A percentile compares a stretch with the other conserved stretches of the same genome.
Conservation (phyloP, 2,113 vertebrate species). For the Elanus axillaris region DNA sequence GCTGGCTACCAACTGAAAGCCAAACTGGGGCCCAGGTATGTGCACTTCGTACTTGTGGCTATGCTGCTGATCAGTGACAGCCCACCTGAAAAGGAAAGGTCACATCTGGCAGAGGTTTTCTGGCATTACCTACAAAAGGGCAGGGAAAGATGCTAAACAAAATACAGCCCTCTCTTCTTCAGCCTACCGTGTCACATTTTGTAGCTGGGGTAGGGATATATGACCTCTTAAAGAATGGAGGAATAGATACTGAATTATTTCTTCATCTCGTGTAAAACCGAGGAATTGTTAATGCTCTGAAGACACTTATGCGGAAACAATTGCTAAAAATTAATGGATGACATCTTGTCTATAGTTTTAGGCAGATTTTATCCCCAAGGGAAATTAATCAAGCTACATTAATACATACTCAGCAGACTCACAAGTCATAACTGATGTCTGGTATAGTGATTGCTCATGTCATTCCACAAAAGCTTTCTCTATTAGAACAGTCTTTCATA, state of each 20-base stretch:
- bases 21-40: not conserved
- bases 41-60: not conserved
- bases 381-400: conserved; percentile 46
- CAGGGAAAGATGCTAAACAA: not conserved
- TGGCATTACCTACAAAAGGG: not conserved
- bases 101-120: not conserved
- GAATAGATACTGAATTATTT: not conserved
- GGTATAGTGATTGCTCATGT: not conserved
- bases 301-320: conserved; percentile 1
- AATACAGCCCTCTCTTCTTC: not conserved
- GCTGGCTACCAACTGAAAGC: not conserved
- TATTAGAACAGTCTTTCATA: conserved; percentile 17
- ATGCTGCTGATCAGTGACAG: not conserved
- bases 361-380: conserved; percentile 1
- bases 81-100: not conserved
- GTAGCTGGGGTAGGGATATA: not conserved
- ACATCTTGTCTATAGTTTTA: conserved; percentile 10
- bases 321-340: conserved; percentile 4
- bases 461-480: not conserved
- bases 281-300: not conserved
- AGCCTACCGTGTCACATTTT: not conserved
- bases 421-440: not conserved
- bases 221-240: not conserved
- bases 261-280: not conserved
- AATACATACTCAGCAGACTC: conserved; percentile 26